Conservation (phyloP, 2,797 vertebrate genomes). For the Masticophis lateralis region DNA sequence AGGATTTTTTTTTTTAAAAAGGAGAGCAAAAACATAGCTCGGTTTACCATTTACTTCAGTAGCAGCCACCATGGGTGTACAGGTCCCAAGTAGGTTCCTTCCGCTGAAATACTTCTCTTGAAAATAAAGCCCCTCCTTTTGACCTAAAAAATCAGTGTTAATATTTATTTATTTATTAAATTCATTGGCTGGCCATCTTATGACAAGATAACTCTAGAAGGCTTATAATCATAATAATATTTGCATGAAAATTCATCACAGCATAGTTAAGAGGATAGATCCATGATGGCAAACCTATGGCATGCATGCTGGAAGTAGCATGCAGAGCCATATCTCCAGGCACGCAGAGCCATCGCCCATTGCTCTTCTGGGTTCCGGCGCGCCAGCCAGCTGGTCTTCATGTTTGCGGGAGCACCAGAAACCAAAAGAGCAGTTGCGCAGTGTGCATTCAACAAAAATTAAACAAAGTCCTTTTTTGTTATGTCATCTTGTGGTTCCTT, state of each 20-base stretch:
- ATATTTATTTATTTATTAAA: neutral
- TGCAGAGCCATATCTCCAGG: no score
- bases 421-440: no score
- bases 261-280: neutral
- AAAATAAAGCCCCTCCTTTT: neutral
- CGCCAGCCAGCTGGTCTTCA: no score
- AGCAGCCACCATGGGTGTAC: neutral
- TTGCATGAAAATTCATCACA: neutral
- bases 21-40: neutral
- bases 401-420: no score
- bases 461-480: neutral
- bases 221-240: neutral
- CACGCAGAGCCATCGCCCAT: no score
- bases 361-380: no score
- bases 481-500: neutral
- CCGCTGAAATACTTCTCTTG: neutral
- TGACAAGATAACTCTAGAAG: neutral
- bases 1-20: neutral
- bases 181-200: neutral
- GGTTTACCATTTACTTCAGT: neutral
- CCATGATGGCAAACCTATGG: no score
- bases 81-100: neutral
- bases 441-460: neutral
- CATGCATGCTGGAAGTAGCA: no score
- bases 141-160: neutral